phyloP scores from a whole-genome alignment of 2,797 vertebrate genomes.

The Anguilla pacifica region DNA sequence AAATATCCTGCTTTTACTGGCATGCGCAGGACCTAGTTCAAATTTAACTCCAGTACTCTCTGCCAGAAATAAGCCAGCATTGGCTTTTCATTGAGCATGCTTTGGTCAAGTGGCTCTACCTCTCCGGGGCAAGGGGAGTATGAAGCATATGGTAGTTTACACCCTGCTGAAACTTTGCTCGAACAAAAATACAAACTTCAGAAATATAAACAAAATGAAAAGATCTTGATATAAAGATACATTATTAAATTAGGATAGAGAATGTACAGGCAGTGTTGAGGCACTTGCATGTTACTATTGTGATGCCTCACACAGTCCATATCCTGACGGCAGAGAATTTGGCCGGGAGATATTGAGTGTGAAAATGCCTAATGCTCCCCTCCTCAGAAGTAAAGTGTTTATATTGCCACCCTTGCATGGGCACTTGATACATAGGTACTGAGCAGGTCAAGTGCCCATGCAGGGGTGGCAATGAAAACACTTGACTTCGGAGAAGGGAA shows the following conservation, averaged over 20 bases:
- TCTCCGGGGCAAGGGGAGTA: not conserved
- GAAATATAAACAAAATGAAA: not conserved
- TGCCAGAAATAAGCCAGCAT: constrained; percentile 2
- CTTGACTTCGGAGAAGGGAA: too few relatives aligned
- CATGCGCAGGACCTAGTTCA: constrained; percentile 19
- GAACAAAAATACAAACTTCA: not conserved
- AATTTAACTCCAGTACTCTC: not conserved
- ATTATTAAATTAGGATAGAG: not conserved
- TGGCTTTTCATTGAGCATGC: not conserved
- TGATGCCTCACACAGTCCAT: not conserved
- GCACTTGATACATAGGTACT: too few relatives aligned
- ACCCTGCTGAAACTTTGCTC: not conserved
- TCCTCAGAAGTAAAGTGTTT: too few relatives aligned
- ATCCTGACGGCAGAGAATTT: not conserved
- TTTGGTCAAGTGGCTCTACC: not conserved
- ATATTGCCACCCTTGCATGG: too few relatives aligned
- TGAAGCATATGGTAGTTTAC: not conserved
- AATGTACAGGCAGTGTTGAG: not conserved
- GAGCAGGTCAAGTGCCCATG: too few relatives aligned
- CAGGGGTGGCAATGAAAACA: too few relatives aligned
- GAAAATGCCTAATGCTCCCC: too few relatives aligned
- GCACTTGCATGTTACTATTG: not conserved
- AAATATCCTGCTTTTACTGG: not conserved
- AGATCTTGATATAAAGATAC: too few relatives aligned
- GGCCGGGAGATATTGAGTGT: too few relatives aligned